Evolutionary conservation across 2,888 invertebrate species (phyloP), one percentile per base, ranked within the genome.

Genomic region (Chaetogeoica ovagalla): DNA sequence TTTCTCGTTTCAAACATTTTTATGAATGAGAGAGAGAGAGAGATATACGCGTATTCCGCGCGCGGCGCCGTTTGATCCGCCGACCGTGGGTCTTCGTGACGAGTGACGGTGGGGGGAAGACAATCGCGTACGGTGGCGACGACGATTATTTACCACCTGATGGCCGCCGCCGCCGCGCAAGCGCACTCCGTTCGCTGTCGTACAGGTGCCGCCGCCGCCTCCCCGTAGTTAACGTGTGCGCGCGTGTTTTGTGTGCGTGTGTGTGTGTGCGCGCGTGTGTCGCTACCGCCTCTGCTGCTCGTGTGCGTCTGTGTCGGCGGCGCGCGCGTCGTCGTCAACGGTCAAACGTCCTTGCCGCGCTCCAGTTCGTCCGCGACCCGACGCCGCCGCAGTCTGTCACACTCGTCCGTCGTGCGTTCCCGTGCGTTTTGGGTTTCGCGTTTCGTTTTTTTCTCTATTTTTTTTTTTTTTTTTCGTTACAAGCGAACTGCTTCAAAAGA

Each of bases 281-380:
- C 52, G 75, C 55, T 39, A 39, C 66, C 82, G 82, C 65, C 62
- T 77, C 60, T 39, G 75, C 55, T 52, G 68, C 23, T 37, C 48
- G 55, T 68, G 66, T 59, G 37, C 68, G 60, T 57, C 23, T 60
- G 72, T 48, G 71, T 63, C 69, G 74, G 65, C 66, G 70, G 43
- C 43, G 43, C 65, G 82, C 69, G 79, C 82, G 81, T 82, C 77
- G 70, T 79, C 81, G 43, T 79, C 81, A 82, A 60, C 77, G 74
- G 81, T 71, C 79, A 79, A 79, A 79, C 79, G 79, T 79, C 79
- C 79, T 79, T 79, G 79, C 79, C 71, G 79, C 79, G 79, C 79
- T 79, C 79, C 79, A 79, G 79, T 79, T 79, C 79, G 71, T 79
- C 79, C 79, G 79, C 79, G 79, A 79, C 63, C 63, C 65, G 70